A percentile compares a stretch with the other conserved stretches of the same genome.
Evolutionary conservation across 2,888 invertebrate species (phyloP).

Genomic region (Balanococcus diminutus): DNA sequence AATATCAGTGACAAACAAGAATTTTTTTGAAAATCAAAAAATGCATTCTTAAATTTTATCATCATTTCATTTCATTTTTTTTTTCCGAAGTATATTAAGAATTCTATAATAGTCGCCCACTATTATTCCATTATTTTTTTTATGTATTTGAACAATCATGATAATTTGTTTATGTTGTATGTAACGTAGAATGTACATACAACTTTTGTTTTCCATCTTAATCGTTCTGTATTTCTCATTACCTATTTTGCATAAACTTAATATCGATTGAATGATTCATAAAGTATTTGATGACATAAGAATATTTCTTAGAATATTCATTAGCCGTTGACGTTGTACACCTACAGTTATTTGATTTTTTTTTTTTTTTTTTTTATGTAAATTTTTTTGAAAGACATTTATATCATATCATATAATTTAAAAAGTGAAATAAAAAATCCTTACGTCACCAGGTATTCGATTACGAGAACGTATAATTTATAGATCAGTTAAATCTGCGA

Average conservation of each 20-base stretch:
- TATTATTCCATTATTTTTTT: background rate
- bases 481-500: background rate
- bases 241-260: background rate
- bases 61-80: background rate
- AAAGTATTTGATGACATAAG: background rate
- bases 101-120: background rate
- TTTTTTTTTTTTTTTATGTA: background rate
- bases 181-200: background rate
- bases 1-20: too few relatives aligned
- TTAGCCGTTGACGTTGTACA: background rate
- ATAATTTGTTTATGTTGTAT: background rate
- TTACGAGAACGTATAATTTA: background rate
- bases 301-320: background rate
- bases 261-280: background rate
- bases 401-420: background rate
- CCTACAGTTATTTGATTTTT: background rate
- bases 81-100: background rate
- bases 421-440: background rate
- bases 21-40: too few relatives aligned
- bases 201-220: background rate
- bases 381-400: background rate
- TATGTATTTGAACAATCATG: background rate
- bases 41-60: background rate
- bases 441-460: background rate
- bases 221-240: background rate